Evolutionary conservation across 1,140 invertebrate genomes (phyloP).

Genomic region (Eupeodes corollae): DNA sequence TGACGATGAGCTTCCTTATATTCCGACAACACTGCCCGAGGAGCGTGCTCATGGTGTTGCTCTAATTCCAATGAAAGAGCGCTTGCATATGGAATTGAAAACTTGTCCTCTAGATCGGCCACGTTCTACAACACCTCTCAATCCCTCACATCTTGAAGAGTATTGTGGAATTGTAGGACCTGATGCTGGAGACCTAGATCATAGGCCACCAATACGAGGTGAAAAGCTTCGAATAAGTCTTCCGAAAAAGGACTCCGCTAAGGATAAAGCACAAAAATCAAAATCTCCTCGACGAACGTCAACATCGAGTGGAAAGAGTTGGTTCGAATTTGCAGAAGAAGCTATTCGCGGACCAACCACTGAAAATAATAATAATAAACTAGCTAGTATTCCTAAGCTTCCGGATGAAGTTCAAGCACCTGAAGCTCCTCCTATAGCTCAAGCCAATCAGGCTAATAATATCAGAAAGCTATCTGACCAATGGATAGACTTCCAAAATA

Average conservation of each 20-base stretch:
- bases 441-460: not conserved
- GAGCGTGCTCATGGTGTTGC: conserved; percentile 70
- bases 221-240: conserved; percentile 60
- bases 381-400: not conserved
- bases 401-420: conserved; percentile 3
- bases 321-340: conserved; percentile 52
- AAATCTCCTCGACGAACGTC: conserved; percentile 40
- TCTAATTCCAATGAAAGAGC: conserved; percentile 66
- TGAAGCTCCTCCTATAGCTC: not conserved
- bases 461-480: conserved; percentile 39
- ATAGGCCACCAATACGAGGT: conserved; percentile 23
- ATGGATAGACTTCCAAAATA: conserved; percentile 79
- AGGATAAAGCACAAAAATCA: conserved; percentile 23
- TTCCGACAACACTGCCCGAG: conserved; percentile 71
- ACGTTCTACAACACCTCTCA: conserved; percentile 70
- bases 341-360: conserved; percentile 36
- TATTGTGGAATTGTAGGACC: conserved; percentile 40
- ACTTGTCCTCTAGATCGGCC: conserved; percentile 80
- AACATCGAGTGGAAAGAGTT: conserved; percentile 42
- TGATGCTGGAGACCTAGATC: conserved; percentile 15
- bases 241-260: conserved; percentile 46
- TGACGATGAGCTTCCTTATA: conserved; percentile 75
- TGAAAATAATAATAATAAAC: not conserved
- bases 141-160: conserved; percentile 65
- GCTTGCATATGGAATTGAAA: conserved; percentile 53